Base-by-base conservation (phyloP, 1,140 invertebrate genomes). In the Triops longicaudatus region DNA sequence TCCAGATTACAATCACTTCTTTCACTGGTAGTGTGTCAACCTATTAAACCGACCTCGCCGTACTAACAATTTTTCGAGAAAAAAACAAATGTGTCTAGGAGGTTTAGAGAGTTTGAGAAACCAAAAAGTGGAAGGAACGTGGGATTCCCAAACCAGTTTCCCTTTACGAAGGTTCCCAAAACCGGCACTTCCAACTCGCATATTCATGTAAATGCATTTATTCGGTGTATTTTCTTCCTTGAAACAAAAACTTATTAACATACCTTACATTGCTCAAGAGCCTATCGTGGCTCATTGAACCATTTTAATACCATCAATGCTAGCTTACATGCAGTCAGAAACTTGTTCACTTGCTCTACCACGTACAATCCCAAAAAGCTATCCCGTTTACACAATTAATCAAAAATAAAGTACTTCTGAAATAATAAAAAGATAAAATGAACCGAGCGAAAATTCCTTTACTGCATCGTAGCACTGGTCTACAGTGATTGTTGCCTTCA, bases 1-100 rank as follows among this genome's bases (percentile, higher is more conserved):
- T 63, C 50, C 50, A 63, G 50, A 63, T n/a, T 63, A 63, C 50
- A 63, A 63, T 63, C 50, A 63, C 14, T 63, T 63, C 50, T 63
- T 44, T 5, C n/a, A 5, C 50, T 63, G 50, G 17, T 63, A 63
- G 17, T 63, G 50, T 63, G 50, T 63, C 50, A 63, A 63, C 50
- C 50, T 63, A 63, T 63, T 63, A 63, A 63, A 63, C 22, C 22
- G 50, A 63, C 10, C 50, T 63, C 50, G 50, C 50, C 50, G 22
- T 63, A 14, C 44, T 22, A 63, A 1, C 6, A 63, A 22, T 63
- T 63, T 63, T 63, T 63, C 50, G 7, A 37, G 31, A 7, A 37
- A 37, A 37, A 7, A 37, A 37, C 2, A 37, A 37, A 1, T 14
- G 14, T 6, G 50, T 12, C 50, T 63, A 14, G 50, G 50, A 17